phyloP scores from a whole-genome alignment of 2,888 invertebrate species.

The Schizaphis graminum region DNA sequence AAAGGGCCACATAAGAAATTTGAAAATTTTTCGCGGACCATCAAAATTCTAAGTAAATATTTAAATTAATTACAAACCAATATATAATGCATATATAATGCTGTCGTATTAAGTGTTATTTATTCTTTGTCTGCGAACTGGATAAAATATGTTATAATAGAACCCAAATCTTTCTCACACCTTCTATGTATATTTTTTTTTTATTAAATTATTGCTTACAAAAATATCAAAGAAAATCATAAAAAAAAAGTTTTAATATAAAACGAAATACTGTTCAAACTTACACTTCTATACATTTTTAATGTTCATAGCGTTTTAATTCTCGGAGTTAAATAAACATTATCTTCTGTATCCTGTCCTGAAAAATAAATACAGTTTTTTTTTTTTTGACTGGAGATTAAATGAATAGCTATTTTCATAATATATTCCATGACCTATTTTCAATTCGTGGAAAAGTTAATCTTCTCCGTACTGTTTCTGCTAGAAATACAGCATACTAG shows the following conservation, averaged over 20 bases:
- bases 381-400: background rate
- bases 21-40: too few relatives aligned
- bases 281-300: background rate
- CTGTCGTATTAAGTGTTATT: too few relatives aligned
- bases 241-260: constrained; percentile 1
- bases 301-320: constrained; percentile 12
- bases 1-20: too few relatives aligned
- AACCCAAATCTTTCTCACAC: too few relatives aligned
- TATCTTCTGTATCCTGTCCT: background rate
- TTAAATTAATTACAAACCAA: too few relatives aligned
- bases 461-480: too few relatives aligned
- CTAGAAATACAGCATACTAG: background rate
- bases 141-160: too few relatives aligned
- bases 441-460: background rate
- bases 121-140: too few relatives aligned
- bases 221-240: background rate
- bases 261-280: background rate
- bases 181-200: too few relatives aligned
- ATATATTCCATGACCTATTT: background rate
- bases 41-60: too few relatives aligned
- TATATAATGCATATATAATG: too few relatives aligned
- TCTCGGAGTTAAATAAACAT: background rate
- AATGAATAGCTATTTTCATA: background rate
- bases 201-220: background rate
- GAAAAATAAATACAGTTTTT: background rate